phyloP scores from a whole-genome alignment of 1,140 invertebrate species.

The Caerostris darwini region DNA sequence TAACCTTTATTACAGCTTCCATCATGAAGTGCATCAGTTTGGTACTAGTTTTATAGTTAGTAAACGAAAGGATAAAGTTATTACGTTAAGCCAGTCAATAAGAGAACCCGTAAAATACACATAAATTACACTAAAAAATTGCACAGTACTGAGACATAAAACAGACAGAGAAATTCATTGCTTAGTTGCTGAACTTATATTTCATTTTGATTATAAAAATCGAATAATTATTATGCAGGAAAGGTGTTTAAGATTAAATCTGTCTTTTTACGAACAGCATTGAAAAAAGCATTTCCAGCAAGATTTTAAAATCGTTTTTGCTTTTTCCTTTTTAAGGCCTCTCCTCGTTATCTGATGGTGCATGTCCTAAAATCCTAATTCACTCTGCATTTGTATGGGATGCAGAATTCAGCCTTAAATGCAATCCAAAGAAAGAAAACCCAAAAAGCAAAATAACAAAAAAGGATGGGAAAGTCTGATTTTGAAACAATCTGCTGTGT shows the following conservation, averaged over 20 bases:
- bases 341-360: neutral
- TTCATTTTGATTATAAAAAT: neutral
- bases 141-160: neutral
- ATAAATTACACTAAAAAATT: too few species aligned
- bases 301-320: neutral
- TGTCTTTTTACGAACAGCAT: neutral
- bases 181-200: neutral
- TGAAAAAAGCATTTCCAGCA: neutral
- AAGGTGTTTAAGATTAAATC: neutral
- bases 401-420: neutral
- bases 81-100: too few species aligned
- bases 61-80: too few species aligned
- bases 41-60: too few species aligned
- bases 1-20: too few species aligned
- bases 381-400: neutral
- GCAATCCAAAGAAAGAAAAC: neutral
- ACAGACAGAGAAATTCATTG: neutral
- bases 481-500: neutral
- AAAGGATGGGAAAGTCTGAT: neutral
- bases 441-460: neutral
- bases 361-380: constrained; percentile 12
- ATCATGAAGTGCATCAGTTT: too few species aligned
- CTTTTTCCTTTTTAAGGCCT: neutral
- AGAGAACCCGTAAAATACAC: too few species aligned
- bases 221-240: neutral